These are phyloP conservation scores for Eupsittula cactorum DNA, from an alignment of 2,113 vertebrate genomes.

Conservation along the genomic window DNA sequence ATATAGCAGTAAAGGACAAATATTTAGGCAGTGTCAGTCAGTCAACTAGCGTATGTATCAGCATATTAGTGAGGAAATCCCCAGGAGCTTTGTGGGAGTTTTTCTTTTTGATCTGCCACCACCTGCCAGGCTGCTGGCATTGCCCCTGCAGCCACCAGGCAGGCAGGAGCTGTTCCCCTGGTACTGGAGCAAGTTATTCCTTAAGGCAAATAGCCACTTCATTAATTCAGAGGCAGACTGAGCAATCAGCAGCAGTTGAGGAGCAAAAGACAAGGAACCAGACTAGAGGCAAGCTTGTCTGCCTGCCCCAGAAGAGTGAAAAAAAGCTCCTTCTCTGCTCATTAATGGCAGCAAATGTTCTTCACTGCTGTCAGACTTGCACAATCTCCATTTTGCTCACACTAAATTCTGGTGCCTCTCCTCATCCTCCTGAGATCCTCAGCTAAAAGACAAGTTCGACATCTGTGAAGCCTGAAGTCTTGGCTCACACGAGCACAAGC, in stretches of 20 bases:
- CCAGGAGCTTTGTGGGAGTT: slow-evolving; percentile 56
- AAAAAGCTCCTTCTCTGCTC: neutral
- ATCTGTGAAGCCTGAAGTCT: slow-evolving; percentile 45
- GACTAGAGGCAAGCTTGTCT: neutral
- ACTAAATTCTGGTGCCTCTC: neutral
- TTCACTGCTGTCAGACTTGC: neutral
- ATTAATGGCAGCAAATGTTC: neutral
- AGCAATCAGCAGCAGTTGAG: neutral
- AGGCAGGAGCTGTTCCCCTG: neutral
- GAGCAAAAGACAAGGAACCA: neutral
- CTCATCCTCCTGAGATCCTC: slow-evolving; percentile 3
- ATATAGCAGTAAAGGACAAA: slow-evolving; percentile 60
- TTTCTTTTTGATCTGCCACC: slow-evolving; percentile 60
- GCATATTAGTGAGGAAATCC: slow-evolving; percentile 66
- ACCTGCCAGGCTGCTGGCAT: slow-evolving; percentile 54
- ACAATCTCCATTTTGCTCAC: neutral
- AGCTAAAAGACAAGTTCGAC: slow-evolving; percentile 21
- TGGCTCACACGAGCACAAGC: neutral
- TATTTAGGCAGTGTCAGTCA: slow-evolving; percentile 67
- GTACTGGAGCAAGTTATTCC: neutral
- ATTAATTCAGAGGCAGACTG: slow-evolving; percentile 10
- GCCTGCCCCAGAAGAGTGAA: neutral
- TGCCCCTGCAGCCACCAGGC: neutral
- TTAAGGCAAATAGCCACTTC: slow-evolving; percentile 36
- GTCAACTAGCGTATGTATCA: slow-evolving; percentile 57